A percentile compares a stretch with the other conserved stretches of the same genome.
Conservation (phyloP, 2,113 vertebrate genomes). For the Corydoras sp. region DNA sequence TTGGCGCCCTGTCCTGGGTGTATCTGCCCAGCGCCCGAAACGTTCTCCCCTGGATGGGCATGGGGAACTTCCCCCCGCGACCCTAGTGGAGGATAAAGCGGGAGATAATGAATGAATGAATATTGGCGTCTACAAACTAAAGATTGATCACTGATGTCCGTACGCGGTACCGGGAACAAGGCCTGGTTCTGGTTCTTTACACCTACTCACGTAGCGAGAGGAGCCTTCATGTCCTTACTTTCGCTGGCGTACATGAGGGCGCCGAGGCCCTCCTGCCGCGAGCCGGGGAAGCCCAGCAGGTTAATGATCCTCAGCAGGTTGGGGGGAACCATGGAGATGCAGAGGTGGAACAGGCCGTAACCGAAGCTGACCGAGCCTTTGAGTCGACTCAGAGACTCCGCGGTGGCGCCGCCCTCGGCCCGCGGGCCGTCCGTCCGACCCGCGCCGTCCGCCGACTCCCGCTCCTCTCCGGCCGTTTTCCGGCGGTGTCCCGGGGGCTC, state of each 20-base stretch:
- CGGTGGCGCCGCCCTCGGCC: conserved; percentile 68
- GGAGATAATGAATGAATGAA: too few relatives aligned
- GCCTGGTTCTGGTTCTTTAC: conserved; percentile 1
- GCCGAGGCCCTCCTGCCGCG: conserved; percentile 90
- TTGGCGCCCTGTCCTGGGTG: too few relatives aligned
- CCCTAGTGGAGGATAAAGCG: too few relatives aligned
- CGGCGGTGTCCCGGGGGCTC: conserved; percentile 75
- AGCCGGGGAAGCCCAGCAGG: conserved; percentile 96
- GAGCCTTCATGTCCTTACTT: conserved; percentile 99
- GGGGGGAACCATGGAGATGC: conserved; percentile 99
- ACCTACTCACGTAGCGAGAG: conserved; percentile 91
- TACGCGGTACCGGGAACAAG: too few relatives aligned
- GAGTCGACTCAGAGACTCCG: conserved; percentile 89
- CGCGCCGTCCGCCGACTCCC: background rate
- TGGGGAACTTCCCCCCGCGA: too few relatives aligned
- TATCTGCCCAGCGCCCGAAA: too few relatives aligned
- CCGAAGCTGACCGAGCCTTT: conserved; percentile 99
- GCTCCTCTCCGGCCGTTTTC: conserved; percentile 68
- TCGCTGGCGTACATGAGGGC: conserved; percentile 95
- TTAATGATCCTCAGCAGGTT: conserved; percentile 99
- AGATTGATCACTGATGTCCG: too few relatives aligned
- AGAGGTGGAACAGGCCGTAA: conserved; percentile 97
- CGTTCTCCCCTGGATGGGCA: too few relatives aligned
- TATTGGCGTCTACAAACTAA: too few relatives aligned
- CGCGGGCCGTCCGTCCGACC: conserved; percentile 58